Base-by-base conservation (phyloP, 2,888 invertebrate species). In the Andrena dorsata region DNA sequence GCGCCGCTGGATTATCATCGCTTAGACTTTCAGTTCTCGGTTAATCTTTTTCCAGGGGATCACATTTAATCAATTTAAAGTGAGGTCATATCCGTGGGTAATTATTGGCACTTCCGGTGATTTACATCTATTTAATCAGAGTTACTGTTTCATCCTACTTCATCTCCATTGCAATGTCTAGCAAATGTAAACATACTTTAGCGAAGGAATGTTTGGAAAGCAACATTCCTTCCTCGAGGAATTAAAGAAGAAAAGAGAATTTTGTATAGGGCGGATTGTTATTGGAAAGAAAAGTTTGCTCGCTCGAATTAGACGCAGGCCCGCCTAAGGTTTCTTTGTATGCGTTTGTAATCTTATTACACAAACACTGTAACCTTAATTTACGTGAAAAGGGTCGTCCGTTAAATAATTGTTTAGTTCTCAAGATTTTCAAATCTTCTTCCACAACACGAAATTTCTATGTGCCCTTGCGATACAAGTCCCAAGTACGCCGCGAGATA, bases 81-180 rank as follows among this genome's bases (percentile, higher is more conserved):
- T 79, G 72, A 72, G 56, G 61, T 79, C 79, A 83, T 26, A 51
- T 79, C 78, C 78, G 64, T 8, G 3, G 20, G 16, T 61, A 79
- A 61, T 69, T 68, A 75, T 77, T 77, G 30, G 2, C 5, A n/a
- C 64, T 58, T 76, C 72, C 69, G 76, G 58, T 35, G 2, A 28
- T 72, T 65, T 28, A 26, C 20, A 23, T 6, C 10, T 20, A 66
- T 78, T 71, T 8, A 32, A 56, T 16, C 4, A 28, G 30, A 35
- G 35, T 30, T 16, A 35, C 32, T 66, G 26, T 47, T 71, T 71
- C 58, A 51, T 10, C 2, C 41, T 16, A 8, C 20, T 4, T 35
- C 28, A 4, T 13, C 7, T 6, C 16, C 16, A 7, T 47, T 30
- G n/a, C 3, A 1, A 16, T 30, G 8, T 23, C 1, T 16, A 10